Conservation (phyloP, 2,888 invertebrate genomes). For the Glaucopsyche alexis region DNA sequence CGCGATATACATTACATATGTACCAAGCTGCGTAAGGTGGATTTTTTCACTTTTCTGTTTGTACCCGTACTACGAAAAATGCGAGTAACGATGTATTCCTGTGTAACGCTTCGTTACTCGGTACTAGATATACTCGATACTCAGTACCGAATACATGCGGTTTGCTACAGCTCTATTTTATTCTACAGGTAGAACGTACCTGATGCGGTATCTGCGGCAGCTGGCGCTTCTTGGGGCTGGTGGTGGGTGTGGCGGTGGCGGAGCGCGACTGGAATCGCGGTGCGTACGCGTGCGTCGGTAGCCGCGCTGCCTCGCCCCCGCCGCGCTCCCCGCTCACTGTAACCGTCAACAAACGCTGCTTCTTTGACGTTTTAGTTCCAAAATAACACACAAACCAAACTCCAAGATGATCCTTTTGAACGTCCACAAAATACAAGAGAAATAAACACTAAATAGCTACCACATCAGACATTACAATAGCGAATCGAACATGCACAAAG, state of each 20-base stretch:
- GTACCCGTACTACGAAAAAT: too few relatives aligned
- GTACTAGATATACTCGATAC: too few relatives aligned
- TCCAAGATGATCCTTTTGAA: background rate
- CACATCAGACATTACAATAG: slow-evolving; percentile 33
- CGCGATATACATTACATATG: too few relatives aligned
- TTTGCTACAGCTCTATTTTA: too few relatives aligned
- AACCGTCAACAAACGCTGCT: slow-evolving; percentile 37
- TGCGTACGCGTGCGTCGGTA: slow-evolving; percentile 80
- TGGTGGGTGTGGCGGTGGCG: slow-evolving; percentile 95
- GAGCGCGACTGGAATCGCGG: slow-evolving; percentile 90
- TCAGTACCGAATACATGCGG: too few relatives aligned
- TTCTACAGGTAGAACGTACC: slow-evolving; percentile 45
- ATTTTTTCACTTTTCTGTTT: too few relatives aligned
- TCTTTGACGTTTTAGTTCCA: slow-evolving; percentile 36
- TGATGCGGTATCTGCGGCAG: slow-evolving; percentile 94
- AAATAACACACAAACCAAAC: background rate
- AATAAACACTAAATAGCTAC: slow-evolving; percentile 2
- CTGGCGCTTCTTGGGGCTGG: slow-evolving; percentile 97
- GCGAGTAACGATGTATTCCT: too few relatives aligned
- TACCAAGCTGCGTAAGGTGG: too few relatives aligned
- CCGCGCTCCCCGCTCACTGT: slow-evolving; percentile 35
- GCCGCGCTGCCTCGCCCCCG: slow-evolving; percentile 57
- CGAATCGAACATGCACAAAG: slow-evolving; percentile 48
- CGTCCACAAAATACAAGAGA: slow-evolving; percentile 23
- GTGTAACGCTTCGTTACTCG: too few relatives aligned